Evolutionary conservation across 2,797 vertebrate genomes (phyloP).

Genomic region (Orientallactaga sibirica): DNA sequence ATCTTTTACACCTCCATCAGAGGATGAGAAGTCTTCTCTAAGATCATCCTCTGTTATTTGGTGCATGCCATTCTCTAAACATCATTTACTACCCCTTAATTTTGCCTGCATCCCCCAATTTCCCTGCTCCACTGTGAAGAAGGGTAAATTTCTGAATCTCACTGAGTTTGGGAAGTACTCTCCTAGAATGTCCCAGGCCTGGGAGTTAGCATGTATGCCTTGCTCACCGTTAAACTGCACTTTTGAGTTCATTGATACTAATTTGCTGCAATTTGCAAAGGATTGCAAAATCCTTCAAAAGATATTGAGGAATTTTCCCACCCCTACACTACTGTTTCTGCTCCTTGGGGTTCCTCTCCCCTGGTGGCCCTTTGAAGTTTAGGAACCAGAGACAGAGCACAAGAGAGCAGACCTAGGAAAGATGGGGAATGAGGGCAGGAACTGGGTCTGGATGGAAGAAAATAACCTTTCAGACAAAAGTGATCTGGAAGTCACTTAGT

Average conservation of each 20-base stretch:
- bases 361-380: not conserved
- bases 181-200: not conserved
- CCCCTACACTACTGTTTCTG: not conserved
- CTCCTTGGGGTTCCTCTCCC: not conserved
- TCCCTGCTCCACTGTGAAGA: not conserved
- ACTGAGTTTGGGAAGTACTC: not conserved
- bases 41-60: not conserved
- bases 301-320: no score
- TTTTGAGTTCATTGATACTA: no score
- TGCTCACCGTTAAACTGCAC: not conserved
- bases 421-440: not conserved
- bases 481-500: not conserved
- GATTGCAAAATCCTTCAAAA: no score
- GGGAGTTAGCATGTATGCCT: not conserved
- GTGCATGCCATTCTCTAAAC: not conserved
- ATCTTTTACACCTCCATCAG: not conserved
- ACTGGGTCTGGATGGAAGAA: not conserved
- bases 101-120: not conserved
- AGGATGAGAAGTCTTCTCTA: not conserved
- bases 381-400: not conserved
- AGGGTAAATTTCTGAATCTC: not conserved
- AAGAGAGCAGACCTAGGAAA: not conserved
- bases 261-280: no score
- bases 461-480: not conserved
- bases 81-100: not conserved